These are phyloP conservation scores for Talpa occidentalis DNA, from an alignment of 2,113 vertebrate genomes.

Conservation along the genomic window DNA sequence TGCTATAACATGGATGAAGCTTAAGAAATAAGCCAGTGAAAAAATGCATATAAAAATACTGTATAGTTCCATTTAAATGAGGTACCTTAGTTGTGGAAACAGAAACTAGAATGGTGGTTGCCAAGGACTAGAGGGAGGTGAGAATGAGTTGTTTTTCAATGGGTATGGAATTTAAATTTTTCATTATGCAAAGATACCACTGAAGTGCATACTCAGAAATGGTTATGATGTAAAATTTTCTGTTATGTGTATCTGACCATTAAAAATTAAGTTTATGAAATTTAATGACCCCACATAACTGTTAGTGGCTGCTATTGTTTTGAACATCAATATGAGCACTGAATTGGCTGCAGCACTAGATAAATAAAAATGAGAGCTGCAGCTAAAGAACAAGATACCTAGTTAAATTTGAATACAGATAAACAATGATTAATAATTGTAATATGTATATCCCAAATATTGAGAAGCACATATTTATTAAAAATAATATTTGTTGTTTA, in stretches of 20 bases:
- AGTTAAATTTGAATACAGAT: neutral
- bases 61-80: neutral
- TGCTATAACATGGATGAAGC: neutral
- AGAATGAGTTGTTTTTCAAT: neutral
- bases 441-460: neutral
- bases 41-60: neutral
- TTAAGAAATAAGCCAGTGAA: neutral
- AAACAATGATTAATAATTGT: neutral
- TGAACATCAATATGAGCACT: neutral
- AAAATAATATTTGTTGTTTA: neutral
- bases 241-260: neutral
- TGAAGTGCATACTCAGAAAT: neutral
- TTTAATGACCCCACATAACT: neutral
- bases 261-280: neutral
- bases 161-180: neutral
- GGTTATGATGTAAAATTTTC: neutral
- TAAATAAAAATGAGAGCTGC: neutral
- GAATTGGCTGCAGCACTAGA: neutral
- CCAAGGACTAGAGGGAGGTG: too few species aligned
- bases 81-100: neutral
- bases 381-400: neutral
- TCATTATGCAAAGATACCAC: neutral
- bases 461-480: neutral
- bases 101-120: neutral
- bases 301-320: neutral